Percentiles rank a stretch among this genome's conserved stretches.
Conservation (phyloP, 2,888 invertebrate genomes). For the Cybosia mesomella region DNA sequence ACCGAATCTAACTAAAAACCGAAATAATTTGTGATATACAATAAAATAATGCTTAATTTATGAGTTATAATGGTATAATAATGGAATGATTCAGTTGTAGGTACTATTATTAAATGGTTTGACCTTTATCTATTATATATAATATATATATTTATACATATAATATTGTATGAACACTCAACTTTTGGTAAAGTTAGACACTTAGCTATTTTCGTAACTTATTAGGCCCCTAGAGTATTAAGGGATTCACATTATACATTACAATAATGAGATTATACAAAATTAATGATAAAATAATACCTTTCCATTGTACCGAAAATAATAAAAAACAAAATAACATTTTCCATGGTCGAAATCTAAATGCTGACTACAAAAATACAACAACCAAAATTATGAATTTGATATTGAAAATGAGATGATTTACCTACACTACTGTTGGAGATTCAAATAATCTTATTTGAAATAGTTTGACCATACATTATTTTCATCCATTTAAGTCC, state of each 20-base stretch:
- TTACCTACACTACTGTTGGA: slow-evolving; percentile 38
- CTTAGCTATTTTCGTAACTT: slow-evolving; percentile 40
- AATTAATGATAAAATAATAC: slow-evolving; percentile 47
- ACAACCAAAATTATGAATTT: slow-evolving; percentile 36
- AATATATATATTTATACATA: slow-evolving; percentile 17
- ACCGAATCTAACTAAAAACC: slow-evolving; percentile 43
- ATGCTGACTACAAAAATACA: slow-evolving; percentile 46
- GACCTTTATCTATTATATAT: slow-evolving; percentile 36
- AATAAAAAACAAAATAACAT: slow-evolving; percentile 26
- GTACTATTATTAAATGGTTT: slow-evolving; percentile 53
- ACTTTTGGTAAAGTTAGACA: slow-evolving; percentile 67
- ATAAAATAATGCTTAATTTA: slow-evolving; percentile 39
- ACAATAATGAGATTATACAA: slow-evolving; percentile 77
- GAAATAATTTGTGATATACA: slow-evolving; percentile 41
- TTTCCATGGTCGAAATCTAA: slow-evolving; percentile 39
- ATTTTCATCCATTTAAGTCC: slow-evolving; percentile 21
- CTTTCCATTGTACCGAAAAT: slow-evolving; percentile 24
- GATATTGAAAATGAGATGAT: slow-evolving; percentile 33
- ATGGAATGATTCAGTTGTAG: slow-evolving; percentile 68
- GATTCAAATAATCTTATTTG: slow-evolving; percentile 59
- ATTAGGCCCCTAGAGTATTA: slow-evolving; percentile 61
- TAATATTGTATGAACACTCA: slow-evolving; percentile 68
- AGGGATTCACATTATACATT: slow-evolving; percentile 55
- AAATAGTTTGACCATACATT: slow-evolving; percentile 24
- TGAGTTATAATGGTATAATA: slow-evolving; percentile 49